Evolutionary conservation across 2,888 invertebrate species (phyloP), one percentile per base, ranked within the genome.

Genomic region (Cyclophora punctaria): DNA sequence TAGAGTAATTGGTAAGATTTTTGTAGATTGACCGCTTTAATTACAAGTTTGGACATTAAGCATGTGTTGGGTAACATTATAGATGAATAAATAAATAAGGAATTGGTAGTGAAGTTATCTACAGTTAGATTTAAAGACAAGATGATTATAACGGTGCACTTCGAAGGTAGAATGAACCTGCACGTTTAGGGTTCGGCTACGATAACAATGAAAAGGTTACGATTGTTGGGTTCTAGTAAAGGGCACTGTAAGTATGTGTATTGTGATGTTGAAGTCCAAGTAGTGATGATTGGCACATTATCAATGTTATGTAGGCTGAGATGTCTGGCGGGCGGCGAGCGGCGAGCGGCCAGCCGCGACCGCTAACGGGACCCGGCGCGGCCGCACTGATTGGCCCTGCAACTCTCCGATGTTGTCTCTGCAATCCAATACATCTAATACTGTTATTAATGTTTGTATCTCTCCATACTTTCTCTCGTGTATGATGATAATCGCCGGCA

Each of bases 361-460:
- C 66, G 59, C 62, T 85, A 85, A 85, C 85, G 84, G 86, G 77
- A 82, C 73, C 59, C 70, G 65, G 66, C 64, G 59, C 66, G 63
- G 51, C 64, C 72, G 70, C 73, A 70, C 65, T 71, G 72, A 74
- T 74, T 71, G 80, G 83, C 82, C 81, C 84, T 82, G 77, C 76
- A 75, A 62, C 73, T 72, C 71, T 75, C 71, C 73, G 78, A 73
- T 77, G 74, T 69, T 75, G 78, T 76, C 82, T 80, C 75, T 73
- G 80, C 78, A 78, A 81, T 78, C 75, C 77, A 75, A 84, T 83
- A 84, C 76, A 80, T 83, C 83, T 83, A 82, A 80, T 83, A 82
- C 80, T 83, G 82, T 83, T 83, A 83, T 83, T 83, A 83, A 80
- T 81, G 77, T 79, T 73, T 74, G 68, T 74, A 74, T 75, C 73